These are phyloP conservation scores for Sussaba pulchella DNA, from an alignment of 2,888 invertebrate species.

Conservation along the genomic window DNA sequence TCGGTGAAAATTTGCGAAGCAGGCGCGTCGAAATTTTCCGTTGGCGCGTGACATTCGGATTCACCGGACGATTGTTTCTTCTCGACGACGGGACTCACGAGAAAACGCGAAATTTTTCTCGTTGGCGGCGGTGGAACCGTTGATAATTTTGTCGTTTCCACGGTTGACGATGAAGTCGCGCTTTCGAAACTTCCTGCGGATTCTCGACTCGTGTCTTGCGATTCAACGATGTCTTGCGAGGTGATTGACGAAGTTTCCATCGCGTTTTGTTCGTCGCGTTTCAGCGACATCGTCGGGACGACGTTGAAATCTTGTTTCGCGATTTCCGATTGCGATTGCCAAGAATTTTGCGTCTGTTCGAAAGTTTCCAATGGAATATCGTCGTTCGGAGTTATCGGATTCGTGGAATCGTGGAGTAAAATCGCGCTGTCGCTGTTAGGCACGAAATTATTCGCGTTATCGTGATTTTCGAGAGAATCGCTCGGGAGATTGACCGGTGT, in stretches of 20 bases:
- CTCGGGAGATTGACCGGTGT: constrained; percentile 80
- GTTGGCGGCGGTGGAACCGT: constrained; percentile 85
- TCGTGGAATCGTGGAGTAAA: constrained; percentile 58
- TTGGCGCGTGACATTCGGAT: constrained; percentile 32
- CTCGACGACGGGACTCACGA: constrained; percentile 92
- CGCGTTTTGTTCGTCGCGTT: constrained; percentile 43
- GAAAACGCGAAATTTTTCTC: constrained; percentile 92
- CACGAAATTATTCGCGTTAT: constrained; percentile 70
- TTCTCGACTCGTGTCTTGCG: constrained; percentile 60
- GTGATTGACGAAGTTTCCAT: constrained; percentile 51
- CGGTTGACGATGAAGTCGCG: constrained; percentile 11
- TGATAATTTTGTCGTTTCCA: constrained; percentile 70
- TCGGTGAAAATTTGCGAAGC: constrained; percentile 8
- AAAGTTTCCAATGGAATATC: constrained; percentile 15
- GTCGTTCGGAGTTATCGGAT: constrained; percentile 36
- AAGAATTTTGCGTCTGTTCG: background rate
- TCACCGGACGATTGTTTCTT: constrained; percentile 83
- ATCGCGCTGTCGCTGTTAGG: constrained; percentile 67
- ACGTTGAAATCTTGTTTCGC: too few species aligned
- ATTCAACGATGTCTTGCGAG: constrained; percentile 64
- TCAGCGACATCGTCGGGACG: constrained; percentile 26
- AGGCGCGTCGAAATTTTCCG: background rate
- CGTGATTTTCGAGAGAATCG: constrained; percentile 77
- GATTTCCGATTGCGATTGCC: constrained; percentile 12
- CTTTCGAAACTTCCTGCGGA: constrained; percentile 26